Base-by-base conservation (phyloP, 2,888 invertebrate species). In the Microctonus aethiopoides region DNA sequence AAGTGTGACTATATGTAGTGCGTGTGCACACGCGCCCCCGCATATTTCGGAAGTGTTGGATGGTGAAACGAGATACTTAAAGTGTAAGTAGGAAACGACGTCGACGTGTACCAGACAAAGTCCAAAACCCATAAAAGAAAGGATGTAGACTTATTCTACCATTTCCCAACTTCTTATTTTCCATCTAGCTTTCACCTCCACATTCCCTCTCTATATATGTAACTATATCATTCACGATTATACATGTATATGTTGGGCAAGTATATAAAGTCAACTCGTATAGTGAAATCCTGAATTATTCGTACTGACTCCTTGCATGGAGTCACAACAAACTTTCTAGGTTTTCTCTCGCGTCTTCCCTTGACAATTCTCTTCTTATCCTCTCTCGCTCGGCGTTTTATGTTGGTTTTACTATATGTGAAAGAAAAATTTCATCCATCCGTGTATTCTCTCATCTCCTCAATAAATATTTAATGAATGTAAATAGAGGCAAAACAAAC, bases 201-300 rank as follows among this genome's bases (percentile, higher is more conserved):
- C 7, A 29, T 7, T 29, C 7, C 29, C 29, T 5, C 29, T 29
- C 29, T 29, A 29, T 5, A 3, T 29, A 5, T 29, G n/a, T n/a
- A 29, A 3, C 7, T 29, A 29, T 29, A 46, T 46, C 41, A 26
- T 9, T 46, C 24, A 46, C 29, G 5, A 16, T 1, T 26, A 20
- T 41, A 56, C n/a, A 10, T 56, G 26, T 36, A 10, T 22, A 16
- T 34, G 20, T 29, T 51, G 62, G 62, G 52, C 52, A 52, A 36
- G 56, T 39, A 26, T 22, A 59, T 39, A 51, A 68, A 73, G 73
- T 75, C 76, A 72, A 78, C 77, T 78, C 73, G 79, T 74, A 78
- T 74, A 78, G 78, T 77, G 78, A 72, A 77, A 78, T 77, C 74
- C 72, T 80, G 78, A 80, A 80, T 79, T 80, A 80, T 80, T 79